These are phyloP conservation scores for Centrocercus urophasianus DNA, from an alignment of 2,113 vertebrate genomes.

Conservation along the genomic window DNA sequence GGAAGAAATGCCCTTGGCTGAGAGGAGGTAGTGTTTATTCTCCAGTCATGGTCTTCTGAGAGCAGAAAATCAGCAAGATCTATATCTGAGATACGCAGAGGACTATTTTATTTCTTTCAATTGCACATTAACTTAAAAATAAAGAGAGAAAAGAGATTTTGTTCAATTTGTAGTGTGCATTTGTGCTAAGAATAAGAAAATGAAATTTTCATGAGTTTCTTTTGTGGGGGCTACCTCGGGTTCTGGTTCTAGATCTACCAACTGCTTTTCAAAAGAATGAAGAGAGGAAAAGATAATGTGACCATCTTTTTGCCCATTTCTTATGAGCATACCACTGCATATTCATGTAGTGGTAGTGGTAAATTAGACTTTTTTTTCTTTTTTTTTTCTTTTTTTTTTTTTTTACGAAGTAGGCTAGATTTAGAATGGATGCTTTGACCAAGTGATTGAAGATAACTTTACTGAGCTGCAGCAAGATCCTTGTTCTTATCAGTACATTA, in stretches of 20 bases:
- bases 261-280: not conserved
- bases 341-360: not conserved
- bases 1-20: not conserved
- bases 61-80: not conserved
- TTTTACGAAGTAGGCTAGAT: not conserved
- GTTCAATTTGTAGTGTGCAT: not conserved
- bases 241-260: not conserved
- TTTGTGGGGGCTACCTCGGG: not conserved
- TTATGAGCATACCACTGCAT: not conserved
- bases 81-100: not conserved
- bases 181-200: not conserved
- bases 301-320: not conserved
- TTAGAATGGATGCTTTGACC: not conserved
- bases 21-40: not conserved
- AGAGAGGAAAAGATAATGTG: not conserved
- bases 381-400: not conserved
- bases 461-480: not conserved
- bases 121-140: not conserved
- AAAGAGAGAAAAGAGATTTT: not conserved
- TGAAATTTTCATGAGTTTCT: not conserved
- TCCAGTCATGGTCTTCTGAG: not conserved
- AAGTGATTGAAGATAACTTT: not conserved
- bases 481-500: constrained; percentile 33
- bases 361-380: not conserved
- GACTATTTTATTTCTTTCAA: not conserved